A percentile compares a stretch with the other conserved stretches of the same genome.
Conservation (phyloP, 2,888 invertebrate species). For the Rhagophthalmus giganteus region DNA sequence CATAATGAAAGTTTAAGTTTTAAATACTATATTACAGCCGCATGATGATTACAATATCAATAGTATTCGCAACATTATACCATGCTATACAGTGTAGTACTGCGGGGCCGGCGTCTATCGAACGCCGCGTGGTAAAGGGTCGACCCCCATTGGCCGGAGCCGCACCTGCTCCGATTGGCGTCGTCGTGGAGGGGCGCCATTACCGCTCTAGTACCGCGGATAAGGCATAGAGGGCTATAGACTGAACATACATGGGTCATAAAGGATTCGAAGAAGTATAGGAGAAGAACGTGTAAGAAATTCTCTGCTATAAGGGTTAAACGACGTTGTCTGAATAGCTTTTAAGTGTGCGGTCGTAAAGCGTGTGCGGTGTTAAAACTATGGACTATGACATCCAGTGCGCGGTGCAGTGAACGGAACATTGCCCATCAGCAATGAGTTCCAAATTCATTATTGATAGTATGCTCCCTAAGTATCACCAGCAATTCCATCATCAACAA, state of each 20-base stretch:
- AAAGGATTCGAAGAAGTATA: constrained; percentile 78
- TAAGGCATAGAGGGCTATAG: constrained; percentile 82
- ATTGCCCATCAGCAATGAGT: constrained; percentile 73
- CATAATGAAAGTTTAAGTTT: neutral
- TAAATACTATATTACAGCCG: neutral
- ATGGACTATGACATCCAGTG: constrained; percentile 52
- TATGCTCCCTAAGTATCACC: constrained; percentile 94
- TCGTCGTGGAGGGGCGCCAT: constrained; percentile 56
- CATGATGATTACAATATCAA: neutral
- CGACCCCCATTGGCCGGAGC: constrained; percentile 56
- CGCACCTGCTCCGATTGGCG: constrained; percentile 60
- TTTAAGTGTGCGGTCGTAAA: constrained; percentile 51
- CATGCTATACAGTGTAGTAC: constrained; percentile 31
- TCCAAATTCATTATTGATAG: constrained; percentile 98
- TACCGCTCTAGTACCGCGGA: constrained; percentile 63
- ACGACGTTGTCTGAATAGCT: constrained; percentile 48
- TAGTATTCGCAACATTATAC: constrained; percentile 1
- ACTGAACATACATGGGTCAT: constrained; percentile 83
- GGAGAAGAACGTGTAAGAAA: constrained; percentile 63
- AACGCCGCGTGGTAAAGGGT: constrained; percentile 43
- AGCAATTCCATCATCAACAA: constrained; percentile 74
- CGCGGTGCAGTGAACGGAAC: constrained; percentile 50
- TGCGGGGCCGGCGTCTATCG: constrained; percentile 37
- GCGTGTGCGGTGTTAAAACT: constrained; percentile 42
- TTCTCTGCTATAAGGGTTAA: constrained; percentile 54